Base-by-base conservation (phyloP, 2,888 invertebrate species). In the Mycalesis mineus region DNA sequence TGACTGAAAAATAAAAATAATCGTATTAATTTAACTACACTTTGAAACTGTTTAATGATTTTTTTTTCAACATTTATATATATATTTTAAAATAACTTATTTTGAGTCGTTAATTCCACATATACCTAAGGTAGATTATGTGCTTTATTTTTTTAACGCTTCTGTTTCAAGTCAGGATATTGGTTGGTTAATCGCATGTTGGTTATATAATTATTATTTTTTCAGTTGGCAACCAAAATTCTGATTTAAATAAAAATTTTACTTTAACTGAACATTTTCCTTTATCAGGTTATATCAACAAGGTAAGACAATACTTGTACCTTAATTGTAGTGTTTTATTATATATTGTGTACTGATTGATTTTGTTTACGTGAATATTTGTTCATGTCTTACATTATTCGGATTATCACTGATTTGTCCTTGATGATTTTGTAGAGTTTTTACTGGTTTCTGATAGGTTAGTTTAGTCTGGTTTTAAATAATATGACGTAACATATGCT, bases 221-320 rank as follows among this genome's bases (percentile, higher is more conserved):
- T 17, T 44, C 11, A 36, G 36, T 29, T 40, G 7, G 8, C 40
- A 51, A 48, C 57, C 55, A 63, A 63, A 57, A 61, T 65, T 65
- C 56, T 60, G 54, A 54, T 53, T 64, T 29, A 37, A 22, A 36
- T 47, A 13, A 33, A 31, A 31, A 31, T 22, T n/a, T 9, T 52
- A 48, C 44, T 57, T 47, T 22, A 48, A 45, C 61, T 65, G 67
- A 74, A 69, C 69, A 67, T 69, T 79, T 81, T 80, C 81, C 75
- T 76, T 78, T 81, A 80, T 86, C 87, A 87, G 88, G 88, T 85
- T 78, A 70, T 62, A 71, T 62, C 76, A 66, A 57, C 62, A 82
- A 88, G 88, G 88, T 88, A 88, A 88, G 88, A 74, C 72, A 71
- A 78, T 78, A 78, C 77, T 84, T 83, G 80, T 78, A 78, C 31